Conservation (phyloP, 2,797 vertebrate genomes). For the Gymnodraco acuticeps region DNA sequence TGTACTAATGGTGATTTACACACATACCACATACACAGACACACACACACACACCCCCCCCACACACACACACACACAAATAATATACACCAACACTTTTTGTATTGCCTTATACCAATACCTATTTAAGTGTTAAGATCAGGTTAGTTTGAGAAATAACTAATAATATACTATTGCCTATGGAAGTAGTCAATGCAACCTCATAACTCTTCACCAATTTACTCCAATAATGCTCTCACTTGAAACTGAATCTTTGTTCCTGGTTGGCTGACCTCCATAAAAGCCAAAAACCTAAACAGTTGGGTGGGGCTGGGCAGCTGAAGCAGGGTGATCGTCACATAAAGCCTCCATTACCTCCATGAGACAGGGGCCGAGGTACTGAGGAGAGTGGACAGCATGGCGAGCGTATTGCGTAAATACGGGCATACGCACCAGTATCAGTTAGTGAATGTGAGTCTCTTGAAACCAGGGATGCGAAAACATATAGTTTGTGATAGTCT, state of each 20-base stretch:
- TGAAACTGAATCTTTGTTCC: not conserved
- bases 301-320: constrained; percentile 6
- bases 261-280: constrained; percentile 11
- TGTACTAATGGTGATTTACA: no score
- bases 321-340: not conserved
- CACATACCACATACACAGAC: no score
- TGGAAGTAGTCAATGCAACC: no score
- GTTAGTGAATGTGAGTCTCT: constrained; percentile 7
- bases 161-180: no score
- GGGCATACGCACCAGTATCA: constrained; percentile 21
- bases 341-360: not conserved
- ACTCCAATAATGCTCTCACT: not conserved
- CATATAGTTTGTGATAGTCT: not conserved
- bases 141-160: no score
- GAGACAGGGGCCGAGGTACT: not conserved
- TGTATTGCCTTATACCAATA: not conserved
- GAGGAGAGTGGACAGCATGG: not conserved
- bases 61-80: no score
- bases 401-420: constrained; percentile 15
- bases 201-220: no score
- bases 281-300: not conserved
- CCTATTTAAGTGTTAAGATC: no score
- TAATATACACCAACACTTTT: no score
- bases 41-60: no score
- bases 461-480: not conserved